Base-by-base conservation (phyloP, 2,888 invertebrate genomes). In the Willowsia nigromaculata region DNA sequence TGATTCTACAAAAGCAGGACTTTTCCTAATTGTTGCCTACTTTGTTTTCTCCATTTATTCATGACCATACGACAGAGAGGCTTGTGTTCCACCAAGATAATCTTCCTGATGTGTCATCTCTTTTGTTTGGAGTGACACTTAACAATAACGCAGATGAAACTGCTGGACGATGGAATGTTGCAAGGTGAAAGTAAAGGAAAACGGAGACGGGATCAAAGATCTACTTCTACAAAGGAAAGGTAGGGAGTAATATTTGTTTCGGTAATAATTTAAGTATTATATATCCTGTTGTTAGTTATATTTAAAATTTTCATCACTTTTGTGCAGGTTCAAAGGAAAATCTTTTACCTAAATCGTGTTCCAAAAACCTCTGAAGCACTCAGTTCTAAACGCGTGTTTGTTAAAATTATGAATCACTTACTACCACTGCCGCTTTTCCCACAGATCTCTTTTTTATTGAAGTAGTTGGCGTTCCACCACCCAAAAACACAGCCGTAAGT, bases 361-460 rank as follows among this genome's bases (percentile, higher is more conserved):
- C n/a, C 95, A 56, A 95, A 96, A 0, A 94, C 97, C 6, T 93
- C 99, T 1, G 94, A 94, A 89, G 94, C 95, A n/a, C 94, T 97
- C 97, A 0, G 94, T 97, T 68, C 94, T 98, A 0, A 94, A 94
- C 90, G 93, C 94, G 88, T n/a, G n/a, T n/a, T n/a, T n/a, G n/a
- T n/a, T n/a, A n/a, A n/a, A n/a, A n/a, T n/a, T n/a, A n/a, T n/a
- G n/a, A n/a, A n/a, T n/a, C n/a, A n/a, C n/a, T n/a, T n/a, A n/a
- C n/a, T n/a, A 93, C 95, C 5, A 94, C 94, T 0, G 92, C 93
- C 0, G 94, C 95, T 86, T 94, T 95, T 92, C 96, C 97, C 0
- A 96, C 97, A 0, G 97, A 99, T 94, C 94, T 96, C 84, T 97
- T 99, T 93, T 99, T 98, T 93, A 95, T 97, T 94, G 96, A 97